A percentile compares a stretch with the other conserved stretches of the same genome.
Evolutionary conservation across 2,888 invertebrate species (phyloP).

Genomic region (Mythimna ferrago): DNA sequence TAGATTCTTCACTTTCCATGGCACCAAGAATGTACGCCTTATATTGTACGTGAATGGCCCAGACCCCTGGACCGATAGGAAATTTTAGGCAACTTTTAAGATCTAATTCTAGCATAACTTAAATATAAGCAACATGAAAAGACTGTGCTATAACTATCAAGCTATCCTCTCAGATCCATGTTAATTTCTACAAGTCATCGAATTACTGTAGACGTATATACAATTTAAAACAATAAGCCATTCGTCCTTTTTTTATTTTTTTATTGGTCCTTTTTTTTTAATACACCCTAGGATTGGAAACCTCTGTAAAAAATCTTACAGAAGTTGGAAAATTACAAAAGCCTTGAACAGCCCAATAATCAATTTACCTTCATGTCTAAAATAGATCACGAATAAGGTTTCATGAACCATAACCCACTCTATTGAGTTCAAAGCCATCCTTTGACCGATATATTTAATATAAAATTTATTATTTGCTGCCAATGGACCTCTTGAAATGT

Average conservation of each 20-base stretch:
- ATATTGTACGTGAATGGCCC: not conserved
- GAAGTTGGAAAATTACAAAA: not conserved
- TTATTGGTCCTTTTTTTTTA: too few relatives aligned
- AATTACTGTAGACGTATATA: not conserved
- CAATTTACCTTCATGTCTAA: slow-evolving; percentile 12
- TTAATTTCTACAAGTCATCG: not conserved
- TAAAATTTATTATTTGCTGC: slow-evolving; percentile 35
- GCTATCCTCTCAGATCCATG: not conserved
- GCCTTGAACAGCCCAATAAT: not conserved
- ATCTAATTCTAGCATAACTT: not conserved
- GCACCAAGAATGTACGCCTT: not conserved
- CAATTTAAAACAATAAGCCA: too few relatives aligned
- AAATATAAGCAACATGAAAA: not conserved
- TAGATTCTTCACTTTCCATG: too few relatives aligned
- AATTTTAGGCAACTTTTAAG: not conserved
- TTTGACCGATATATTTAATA: slow-evolving; percentile 19
- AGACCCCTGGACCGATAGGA: too few relatives aligned
- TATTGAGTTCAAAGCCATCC: slow-evolving; percentile 43
- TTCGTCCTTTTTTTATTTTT: too few relatives aligned
- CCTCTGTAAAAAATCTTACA: not conserved
- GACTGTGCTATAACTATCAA: not conserved
- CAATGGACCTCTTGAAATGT: slow-evolving; percentile 60
- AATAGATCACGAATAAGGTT: slow-evolving; percentile 30
- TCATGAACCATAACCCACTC: slow-evolving; percentile 3
- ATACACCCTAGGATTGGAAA: too few relatives aligned